Evolutionary conservation across 2,888 invertebrate species (phyloP).

Genomic region (Lysandra bellargus): DNA sequence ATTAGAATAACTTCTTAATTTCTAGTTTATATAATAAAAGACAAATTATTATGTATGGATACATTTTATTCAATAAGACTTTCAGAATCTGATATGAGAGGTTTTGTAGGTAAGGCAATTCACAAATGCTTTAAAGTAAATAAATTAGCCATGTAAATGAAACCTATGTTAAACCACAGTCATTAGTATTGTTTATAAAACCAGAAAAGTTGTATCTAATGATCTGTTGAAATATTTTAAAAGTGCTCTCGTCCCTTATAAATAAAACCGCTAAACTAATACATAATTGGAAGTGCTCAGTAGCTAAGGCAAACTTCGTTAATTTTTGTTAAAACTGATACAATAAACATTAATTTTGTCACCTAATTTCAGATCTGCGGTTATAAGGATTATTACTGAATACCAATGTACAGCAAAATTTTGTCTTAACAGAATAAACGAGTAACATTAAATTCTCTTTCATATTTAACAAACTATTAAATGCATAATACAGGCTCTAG

Average conservation of each 20-base stretch:
- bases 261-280: constrained; percentile 17
- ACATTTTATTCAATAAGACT: constrained; percentile 76
- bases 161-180: constrained; percentile 51
- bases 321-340: constrained; percentile 41
- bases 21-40: constrained; percentile 37
- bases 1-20: no score
- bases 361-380: constrained; percentile 49
- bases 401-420: constrained; percentile 35
- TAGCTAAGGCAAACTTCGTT: constrained; percentile 52
- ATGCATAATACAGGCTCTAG: constrained; percentile 66
- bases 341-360: constrained; percentile 44
- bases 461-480: constrained; percentile 77
- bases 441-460: constrained; percentile 72
- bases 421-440: constrained; percentile 50
- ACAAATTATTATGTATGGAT: constrained; percentile 54
- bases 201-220: constrained; percentile 49
- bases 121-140: constrained; percentile 67
- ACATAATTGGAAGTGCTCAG: not conserved
- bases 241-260: constrained; percentile 53
- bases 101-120: constrained; percentile 73
- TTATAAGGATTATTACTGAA: constrained; percentile 30
- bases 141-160: constrained; percentile 65
- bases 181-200: constrained; percentile 49
- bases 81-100: constrained; percentile 72
- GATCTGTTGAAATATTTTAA: constrained; percentile 57